phyloP scores from a whole-genome alignment of 1,140 invertebrate genomes.

The Campodea augens region DNA sequence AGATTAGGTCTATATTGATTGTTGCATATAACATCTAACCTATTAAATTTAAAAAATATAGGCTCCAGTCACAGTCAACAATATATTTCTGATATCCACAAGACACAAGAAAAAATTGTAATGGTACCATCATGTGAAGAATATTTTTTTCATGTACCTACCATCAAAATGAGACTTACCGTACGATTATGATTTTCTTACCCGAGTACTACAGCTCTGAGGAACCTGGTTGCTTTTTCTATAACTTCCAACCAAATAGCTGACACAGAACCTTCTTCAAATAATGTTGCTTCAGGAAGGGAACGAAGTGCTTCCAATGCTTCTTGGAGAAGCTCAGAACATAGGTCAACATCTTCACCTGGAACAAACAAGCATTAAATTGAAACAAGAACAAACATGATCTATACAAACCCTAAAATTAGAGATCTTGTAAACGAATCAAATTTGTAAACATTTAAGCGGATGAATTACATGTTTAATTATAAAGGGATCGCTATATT shows the following conservation, averaged over 20 bases:
- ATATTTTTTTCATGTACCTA: too few species aligned
- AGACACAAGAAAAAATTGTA: too few species aligned
- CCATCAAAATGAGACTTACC: too few species aligned
- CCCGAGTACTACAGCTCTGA: slow-evolving; percentile 76
- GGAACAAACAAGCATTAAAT: slow-evolving; percentile 19
- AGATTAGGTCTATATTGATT: too few species aligned
- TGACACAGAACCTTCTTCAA: slow-evolving; percentile 55
- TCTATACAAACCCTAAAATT: slow-evolving; percentile 1
- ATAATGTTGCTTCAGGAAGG: slow-evolving; percentile 71
- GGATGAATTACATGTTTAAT: not conserved
- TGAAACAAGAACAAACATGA: slow-evolving; percentile 4
- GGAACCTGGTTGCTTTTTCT: slow-evolving; percentile 76
- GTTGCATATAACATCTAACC: too few species aligned
- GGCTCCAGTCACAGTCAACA: too few species aligned
- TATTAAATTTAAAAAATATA: too few species aligned
- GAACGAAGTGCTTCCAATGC: slow-evolving; percentile 69
- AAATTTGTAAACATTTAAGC: too few species aligned
- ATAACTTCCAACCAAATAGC: slow-evolving; percentile 84
- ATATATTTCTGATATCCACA: too few species aligned
- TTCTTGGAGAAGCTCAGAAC: slow-evolving; percentile 70
- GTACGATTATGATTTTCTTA: too few species aligned
- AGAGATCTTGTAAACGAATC: slow-evolving; percentile 5
- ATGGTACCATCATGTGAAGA: too few species aligned
- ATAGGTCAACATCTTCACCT: slow-evolving; percentile 75
- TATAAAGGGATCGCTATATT: not conserved